Base-by-base conservation (phyloP, 2,888 invertebrate genomes). In the Therioaphis trifolii region DNA sequence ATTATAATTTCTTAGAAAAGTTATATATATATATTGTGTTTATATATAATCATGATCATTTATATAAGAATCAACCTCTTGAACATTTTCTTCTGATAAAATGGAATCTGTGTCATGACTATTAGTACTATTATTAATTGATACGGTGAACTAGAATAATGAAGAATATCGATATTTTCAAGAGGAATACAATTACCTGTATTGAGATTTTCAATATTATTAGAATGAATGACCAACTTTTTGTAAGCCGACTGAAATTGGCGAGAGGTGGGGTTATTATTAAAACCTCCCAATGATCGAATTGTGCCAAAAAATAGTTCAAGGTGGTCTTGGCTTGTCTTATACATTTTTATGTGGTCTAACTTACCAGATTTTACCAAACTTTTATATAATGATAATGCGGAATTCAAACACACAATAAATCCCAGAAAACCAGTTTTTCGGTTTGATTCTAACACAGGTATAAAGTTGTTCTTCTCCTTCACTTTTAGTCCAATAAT, bases 11-110 rank as follows among this genome's bases (percentile, higher is more conserved):
- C 52, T n/a, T 52, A 18, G n/a, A n/a, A 52, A 18, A 52, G n/a
- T 18, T 18, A 18, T n/a, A n/a, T 52, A 52, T n/a, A 58, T 9
- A 58, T 24, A 24, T 58, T 58, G 21, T 24, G 7, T 7, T 24
- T 24, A 58, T 24, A 58, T 58, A 58, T 58, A 58, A 24, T 58
- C n/a, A 52, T 52, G 52, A n/a, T 52, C 52, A 52, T n/a, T 52
- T 18, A 52, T 52, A 52, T 18, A 52, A 18, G n/a, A 52, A 52
- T 52, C 52, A 18, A 52, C 52, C n/a, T 52, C 52, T 52, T 52
- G 18, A 52, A 52, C n/a, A 9, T 43, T n/a, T n/a, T n/a, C n/a
- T n/a, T n/a, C n/a, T n/a, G n/a, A n/a, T n/a, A n/a, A n/a, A n/a
- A n/a, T n/a, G n/a, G n/a, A n/a, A n/a, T n/a, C n/a, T n/a, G n/a